A percentile compares a stretch with the other conserved stretches of the same genome.
Evolutionary conservation across 2,113 vertebrate genomes (phyloP).

Genomic region (Mungos mungo): DNA sequence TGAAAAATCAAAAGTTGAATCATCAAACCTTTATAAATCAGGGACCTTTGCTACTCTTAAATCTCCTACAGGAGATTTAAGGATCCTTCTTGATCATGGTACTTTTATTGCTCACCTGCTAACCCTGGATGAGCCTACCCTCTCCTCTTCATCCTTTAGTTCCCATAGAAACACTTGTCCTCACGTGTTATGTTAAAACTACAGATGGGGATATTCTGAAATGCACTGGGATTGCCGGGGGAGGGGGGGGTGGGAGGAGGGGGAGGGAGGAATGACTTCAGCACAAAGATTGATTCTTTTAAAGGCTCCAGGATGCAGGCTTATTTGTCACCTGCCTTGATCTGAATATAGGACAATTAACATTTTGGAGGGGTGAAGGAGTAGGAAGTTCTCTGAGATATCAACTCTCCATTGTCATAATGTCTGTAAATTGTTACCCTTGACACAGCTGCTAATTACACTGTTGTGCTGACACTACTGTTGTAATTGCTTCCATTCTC

Average conservation of each 20-base stretch:
- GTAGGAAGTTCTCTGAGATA: background rate
- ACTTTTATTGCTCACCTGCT: background rate
- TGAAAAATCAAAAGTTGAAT: background rate
- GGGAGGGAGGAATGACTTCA: background rate
- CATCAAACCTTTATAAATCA: background rate
- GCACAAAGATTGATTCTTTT: background rate
- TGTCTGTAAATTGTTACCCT: background rate
- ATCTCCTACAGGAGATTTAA: background rate
- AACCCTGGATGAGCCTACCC: background rate
- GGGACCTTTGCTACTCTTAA: background rate
- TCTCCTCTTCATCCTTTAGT: background rate
- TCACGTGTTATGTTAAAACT: background rate
- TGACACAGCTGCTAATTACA: conserved; percentile 26
- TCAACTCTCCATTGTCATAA: background rate
- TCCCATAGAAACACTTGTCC: background rate
- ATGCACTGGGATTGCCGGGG: accelerated
- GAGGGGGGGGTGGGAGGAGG: background rate
- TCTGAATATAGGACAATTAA: background rate
- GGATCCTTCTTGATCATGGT: background rate
- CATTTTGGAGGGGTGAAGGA: background rate
- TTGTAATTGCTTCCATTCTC: background rate
- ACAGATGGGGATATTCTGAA: background rate
- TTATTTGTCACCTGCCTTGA: background rate
- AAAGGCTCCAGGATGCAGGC: background rate
- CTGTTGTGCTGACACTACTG: background rate